Conservation (phyloP, 2,797 vertebrate species). For the Cynodonichthys magdalenae region DNA sequence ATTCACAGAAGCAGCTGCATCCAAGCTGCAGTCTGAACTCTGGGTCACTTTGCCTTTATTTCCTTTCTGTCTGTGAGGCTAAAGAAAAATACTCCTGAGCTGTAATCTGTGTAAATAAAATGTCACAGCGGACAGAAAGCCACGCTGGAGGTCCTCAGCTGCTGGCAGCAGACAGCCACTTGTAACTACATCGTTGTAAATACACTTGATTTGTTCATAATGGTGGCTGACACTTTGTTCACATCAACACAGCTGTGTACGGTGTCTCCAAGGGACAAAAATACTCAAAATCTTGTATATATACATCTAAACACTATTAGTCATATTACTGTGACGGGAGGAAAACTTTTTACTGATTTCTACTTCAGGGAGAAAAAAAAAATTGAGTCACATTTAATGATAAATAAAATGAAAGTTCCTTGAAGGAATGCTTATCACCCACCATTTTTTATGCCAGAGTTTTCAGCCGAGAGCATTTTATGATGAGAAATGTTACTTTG, state of each 20-base stretch:
- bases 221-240: neutral
- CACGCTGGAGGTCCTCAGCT: slow-evolving; percentile 1
- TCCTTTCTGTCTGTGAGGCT: neutral
- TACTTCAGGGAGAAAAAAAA: no score
- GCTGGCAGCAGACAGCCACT: neutral
- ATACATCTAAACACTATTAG: no score
- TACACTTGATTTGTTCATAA: neutral
- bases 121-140: neutral
- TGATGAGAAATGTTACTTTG: no score
- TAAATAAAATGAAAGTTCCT: no score
- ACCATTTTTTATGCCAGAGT: no score
- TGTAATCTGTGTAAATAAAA: slow-evolving; percentile 5
- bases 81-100: neutral
- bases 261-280: neutral
- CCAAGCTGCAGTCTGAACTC: neutral
- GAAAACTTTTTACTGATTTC: no score
- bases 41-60: neutral
- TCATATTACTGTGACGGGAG: no score
- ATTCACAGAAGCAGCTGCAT: neutral
- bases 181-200: neutral
- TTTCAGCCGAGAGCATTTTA: no score
- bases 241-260: neutral
- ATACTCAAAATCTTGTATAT: neutral
- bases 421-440: no score
- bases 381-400: no score